Percentiles rank a stretch among this genome's conserved stretches.
Conservation (phyloP, 2,888 invertebrate genomes). For the Drosophila hamatofila region DNA sequence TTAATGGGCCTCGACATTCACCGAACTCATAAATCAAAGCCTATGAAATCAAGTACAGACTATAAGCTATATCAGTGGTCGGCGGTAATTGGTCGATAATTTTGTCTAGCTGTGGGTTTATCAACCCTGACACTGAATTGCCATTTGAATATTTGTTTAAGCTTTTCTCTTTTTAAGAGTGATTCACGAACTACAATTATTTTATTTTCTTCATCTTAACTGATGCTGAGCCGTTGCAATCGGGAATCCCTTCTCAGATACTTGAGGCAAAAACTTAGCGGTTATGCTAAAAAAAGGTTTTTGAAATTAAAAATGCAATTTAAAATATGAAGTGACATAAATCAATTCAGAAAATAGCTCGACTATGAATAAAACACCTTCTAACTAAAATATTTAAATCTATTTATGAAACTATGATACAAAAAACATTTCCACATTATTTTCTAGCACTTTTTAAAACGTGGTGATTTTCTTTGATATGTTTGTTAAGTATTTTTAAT, state of each 20-base stretch:
- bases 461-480: too few species aligned
- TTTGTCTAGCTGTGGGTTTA: neutral
- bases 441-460: too few species aligned
- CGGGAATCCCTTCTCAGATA: neutral
- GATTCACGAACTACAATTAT: neutral
- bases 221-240: neutral
- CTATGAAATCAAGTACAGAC: conserved; percentile 41
- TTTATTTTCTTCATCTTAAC: neutral
- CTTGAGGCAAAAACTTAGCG: neutral
- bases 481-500: too few species aligned
- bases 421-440: too few species aligned
- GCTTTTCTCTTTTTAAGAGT: neutral
- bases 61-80: conserved; percentile 23
- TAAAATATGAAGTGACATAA: too few species aligned
- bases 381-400: too few species aligned
- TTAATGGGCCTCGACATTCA: conserved; percentile 54
- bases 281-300: neutral
- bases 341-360: too few species aligned
- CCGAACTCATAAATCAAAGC: conserved; percentile 53
- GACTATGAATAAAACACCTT: too few species aligned
- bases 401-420: too few species aligned
- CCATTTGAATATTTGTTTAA: neutral
- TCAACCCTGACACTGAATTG: neutral
- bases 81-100: conserved; percentile 17
- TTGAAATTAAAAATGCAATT: too few species aligned